These are phyloP conservation scores for Amyelois transitella DNA, from an alignment of 1,140 invertebrate genomes.

Conservation along the genomic window DNA sequence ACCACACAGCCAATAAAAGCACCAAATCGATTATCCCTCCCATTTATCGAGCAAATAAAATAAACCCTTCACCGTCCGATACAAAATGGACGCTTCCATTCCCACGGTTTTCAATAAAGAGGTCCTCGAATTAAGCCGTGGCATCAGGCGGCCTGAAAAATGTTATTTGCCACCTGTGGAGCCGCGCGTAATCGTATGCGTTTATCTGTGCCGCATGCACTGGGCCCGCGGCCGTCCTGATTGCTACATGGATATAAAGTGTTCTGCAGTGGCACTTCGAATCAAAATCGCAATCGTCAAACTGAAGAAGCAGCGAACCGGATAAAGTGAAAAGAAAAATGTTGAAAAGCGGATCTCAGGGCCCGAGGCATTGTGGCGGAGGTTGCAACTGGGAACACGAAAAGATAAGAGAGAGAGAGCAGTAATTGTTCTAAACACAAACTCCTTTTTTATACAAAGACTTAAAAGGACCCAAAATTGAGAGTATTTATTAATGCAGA, in stretches of 20 bases:
- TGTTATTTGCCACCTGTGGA: conserved; percentile 71
- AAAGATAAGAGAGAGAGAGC: too few species aligned
- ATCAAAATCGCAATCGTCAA: too few species aligned
- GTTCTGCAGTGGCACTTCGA: neutral
- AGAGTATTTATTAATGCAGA: too few species aligned
- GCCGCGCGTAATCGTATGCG: conserved; percentile 60
- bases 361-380: too few species aligned
- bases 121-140: conserved; percentile 54
- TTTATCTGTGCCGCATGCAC: conserved; percentile 63
- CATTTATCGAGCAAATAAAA: neutral
- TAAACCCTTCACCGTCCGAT: neutral
- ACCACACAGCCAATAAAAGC: neutral
- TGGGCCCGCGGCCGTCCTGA: conserved; percentile 18
- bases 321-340: too few species aligned
- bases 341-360: too few species aligned
- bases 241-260: conserved; percentile 27
- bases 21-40: neutral
- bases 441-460: too few species aligned
- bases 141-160: conserved; percentile 53
- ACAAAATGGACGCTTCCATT: conserved; percentile 15
- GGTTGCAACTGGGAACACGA: too few species aligned
- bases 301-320: too few species aligned
- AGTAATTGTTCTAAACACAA: too few species aligned
- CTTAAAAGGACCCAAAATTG: too few species aligned
- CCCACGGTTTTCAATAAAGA: conserved; percentile 56